Base-by-base conservation (phyloP, 2,888 invertebrate genomes). In the Trachelus iudaicus region DNA sequence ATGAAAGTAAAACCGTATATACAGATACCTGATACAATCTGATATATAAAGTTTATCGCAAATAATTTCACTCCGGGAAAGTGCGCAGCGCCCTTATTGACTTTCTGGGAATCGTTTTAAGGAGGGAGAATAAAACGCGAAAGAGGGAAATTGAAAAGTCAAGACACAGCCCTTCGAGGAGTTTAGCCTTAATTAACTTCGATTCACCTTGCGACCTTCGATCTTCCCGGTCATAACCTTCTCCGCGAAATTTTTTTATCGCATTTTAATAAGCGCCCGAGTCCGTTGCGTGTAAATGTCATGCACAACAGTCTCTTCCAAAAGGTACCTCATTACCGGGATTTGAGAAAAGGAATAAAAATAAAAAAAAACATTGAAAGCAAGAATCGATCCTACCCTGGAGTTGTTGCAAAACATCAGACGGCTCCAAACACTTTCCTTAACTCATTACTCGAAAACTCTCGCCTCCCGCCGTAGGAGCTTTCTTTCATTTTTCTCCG, bases 111-210 rank as follows among this genome's bases (percentile, higher is more conserved):
- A 85, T 84, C 80, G 80, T 79, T 81, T 77, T 79, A 75, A 78
- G 76, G 76, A 76, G 76, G 75, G 80, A 77, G 76, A 69, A 69
- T 40, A 79, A 81, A 78, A 79, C 77, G 78, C 35, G 79, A 71
- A 71, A 31, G 81, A 83, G 82, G 84, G 83, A 87, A 87, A 87
- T 87, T 86, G 87, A 86, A 87, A 87, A 87, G 87, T 87, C 85
- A 86, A 87, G 83, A 87, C 83, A 81, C 73, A 73, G 31, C 56
- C 73, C 73, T 37, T 4, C 33, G 71, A 30, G n/a, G 71, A 4
- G 71, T 12, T 71, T 33, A 71, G 9, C 71, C 71, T 31, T 34
- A 31, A 31, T 71, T 31, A 31, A 56, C 56, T 23, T 9, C 23
- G 56, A 56, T 56, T 56, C 23, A 56, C 23, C 6, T 23, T 23